These are phyloP conservation scores for Salvelinus namaycush DNA, from an alignment of 2,113 vertebrate genomes.

Conservation along the genomic window DNA sequence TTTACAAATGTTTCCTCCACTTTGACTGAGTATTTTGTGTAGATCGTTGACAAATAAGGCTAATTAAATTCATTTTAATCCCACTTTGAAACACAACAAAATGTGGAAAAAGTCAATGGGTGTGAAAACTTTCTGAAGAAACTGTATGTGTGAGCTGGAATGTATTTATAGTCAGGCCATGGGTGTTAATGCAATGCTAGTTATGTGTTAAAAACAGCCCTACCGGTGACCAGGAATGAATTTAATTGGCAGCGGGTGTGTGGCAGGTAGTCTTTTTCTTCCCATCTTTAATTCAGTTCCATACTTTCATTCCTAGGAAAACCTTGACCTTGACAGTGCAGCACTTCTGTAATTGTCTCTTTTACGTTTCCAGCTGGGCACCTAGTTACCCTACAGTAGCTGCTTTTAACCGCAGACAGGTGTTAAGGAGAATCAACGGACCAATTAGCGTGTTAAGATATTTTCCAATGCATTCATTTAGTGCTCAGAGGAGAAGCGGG, in stretches of 20 bases:
- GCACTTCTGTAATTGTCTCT: neutral
- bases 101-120: no score
- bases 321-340: neutral
- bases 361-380: neutral
- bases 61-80: no score
- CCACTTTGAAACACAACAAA: no score
- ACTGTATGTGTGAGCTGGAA: no score
- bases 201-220: neutral
- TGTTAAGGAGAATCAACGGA: neutral
- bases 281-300: neutral
- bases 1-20: no score
- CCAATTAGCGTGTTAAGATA: neutral
- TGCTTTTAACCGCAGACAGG: neutral
- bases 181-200: neutral
- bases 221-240: neutral
- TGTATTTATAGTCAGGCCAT: neutral
- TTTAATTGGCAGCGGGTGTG: neutral
- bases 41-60: no score
- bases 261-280: neutral
- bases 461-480: conserved; percentile 14
- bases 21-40: no score
- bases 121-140: no score
- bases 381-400: neutral
- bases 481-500: neutral
- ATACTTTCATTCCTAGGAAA: neutral